Evolutionary conservation across 2,888 invertebrate species (phyloP).

Genomic region (Alentia gelatinosa): DNA sequence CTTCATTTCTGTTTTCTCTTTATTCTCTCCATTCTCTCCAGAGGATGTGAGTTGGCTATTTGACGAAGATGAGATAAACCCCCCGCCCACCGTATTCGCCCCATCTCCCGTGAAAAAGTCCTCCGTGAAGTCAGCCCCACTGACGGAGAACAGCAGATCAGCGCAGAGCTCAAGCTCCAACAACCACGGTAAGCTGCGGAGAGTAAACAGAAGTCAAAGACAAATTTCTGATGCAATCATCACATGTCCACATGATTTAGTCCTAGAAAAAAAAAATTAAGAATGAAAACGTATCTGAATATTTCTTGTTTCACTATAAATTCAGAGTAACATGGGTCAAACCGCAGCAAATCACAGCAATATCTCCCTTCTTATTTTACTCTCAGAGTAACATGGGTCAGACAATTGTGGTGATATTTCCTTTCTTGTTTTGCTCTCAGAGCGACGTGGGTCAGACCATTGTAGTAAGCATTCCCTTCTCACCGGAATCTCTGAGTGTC

Average conservation of each 20-base stretch:
- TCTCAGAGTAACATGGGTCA: too few relatives aligned
- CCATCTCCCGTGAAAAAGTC: background rate
- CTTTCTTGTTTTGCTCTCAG: too few relatives aligned
- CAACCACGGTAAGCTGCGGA: background rate
- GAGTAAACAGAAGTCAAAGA: too few relatives aligned
- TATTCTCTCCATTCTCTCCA: too few relatives aligned
- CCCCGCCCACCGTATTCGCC: slow-evolving; percentile 21
- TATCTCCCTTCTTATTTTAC: too few relatives aligned
- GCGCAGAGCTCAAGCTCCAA: background rate
- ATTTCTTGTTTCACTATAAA: background rate
- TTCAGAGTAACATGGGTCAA: background rate
- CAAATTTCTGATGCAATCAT: background rate
- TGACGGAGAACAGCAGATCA: background rate
- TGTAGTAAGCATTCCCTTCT: too few relatives aligned
- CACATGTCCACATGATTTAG: background rate
- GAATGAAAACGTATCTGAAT: background rate
- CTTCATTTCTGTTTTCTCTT: too few relatives aligned
- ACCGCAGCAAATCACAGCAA: background rate
- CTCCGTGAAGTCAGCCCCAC: background rate
- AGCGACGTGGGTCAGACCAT: too few relatives aligned
- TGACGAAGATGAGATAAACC: slow-evolving; percentile 53
- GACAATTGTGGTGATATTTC: too few relatives aligned
- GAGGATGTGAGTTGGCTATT: slow-evolving; percentile 56
- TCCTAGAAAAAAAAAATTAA: background rate
- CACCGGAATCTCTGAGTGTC: too few relatives aligned